These are phyloP conservation scores for Clarias gariepinus DNA, from an alignment of 2,113 vertebrate species.

Conservation along the genomic window DNA sequence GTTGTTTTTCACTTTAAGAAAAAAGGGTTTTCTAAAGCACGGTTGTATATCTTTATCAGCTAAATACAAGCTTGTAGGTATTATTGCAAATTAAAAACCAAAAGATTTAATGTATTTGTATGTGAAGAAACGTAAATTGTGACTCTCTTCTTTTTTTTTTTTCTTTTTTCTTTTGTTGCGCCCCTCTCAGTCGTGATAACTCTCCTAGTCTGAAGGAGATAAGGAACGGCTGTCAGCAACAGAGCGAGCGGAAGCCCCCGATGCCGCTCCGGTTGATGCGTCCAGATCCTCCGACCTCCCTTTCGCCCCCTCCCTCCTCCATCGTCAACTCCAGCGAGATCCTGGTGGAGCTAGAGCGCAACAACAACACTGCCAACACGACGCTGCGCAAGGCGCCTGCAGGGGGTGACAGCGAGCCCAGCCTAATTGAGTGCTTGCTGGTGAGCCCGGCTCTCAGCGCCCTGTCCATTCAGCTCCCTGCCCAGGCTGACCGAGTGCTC, in stretches of 20 bases:
- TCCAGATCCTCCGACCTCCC: conserved; percentile 83
- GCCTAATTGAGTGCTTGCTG: conserved; percentile 97
- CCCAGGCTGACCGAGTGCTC: conserved; percentile 92
- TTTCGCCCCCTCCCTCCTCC: conserved; percentile 74
- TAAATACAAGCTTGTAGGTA: conserved; percentile 2
- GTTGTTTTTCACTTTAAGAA: neutral
- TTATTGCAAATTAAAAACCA: neutral
- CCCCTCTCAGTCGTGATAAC: conserved; percentile 87
- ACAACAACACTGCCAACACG: conserved; percentile 88
- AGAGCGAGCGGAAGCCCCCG: conserved; percentile 92
- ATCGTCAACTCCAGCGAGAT: conserved; percentile 95
- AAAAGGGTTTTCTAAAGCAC: neutral
- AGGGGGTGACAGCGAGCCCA: conserved; percentile 91
- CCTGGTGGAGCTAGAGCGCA: conserved; percentile 93
- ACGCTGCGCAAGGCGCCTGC: conserved; percentile 80
- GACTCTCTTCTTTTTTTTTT: neutral
- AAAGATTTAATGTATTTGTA: neutral
- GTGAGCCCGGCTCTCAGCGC: conserved; percentile 93
- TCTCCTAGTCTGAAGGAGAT: conserved; percentile 99
- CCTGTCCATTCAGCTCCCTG: conserved; percentile 95
- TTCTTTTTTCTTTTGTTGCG: neutral
- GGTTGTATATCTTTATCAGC: neutral
- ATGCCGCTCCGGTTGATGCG: conserved; percentile 92
- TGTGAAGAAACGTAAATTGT: neutral
- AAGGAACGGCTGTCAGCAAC: conserved; percentile 95